Conservation (phyloP, 2,797 vertebrate species). For the Xerus rutilus region DNA sequence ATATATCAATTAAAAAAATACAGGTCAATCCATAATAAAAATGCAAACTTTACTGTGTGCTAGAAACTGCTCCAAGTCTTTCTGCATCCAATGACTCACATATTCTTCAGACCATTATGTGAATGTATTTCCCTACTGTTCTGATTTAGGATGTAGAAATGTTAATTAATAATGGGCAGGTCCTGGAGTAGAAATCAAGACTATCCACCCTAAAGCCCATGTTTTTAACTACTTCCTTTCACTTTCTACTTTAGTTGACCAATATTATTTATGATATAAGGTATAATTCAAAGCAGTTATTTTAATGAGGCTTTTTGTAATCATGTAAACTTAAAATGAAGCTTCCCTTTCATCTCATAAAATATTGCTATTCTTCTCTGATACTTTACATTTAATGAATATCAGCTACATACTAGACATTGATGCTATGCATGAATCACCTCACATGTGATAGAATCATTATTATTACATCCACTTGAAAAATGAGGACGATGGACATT, state of each 20-base stretch:
- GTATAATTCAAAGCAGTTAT: background rate
- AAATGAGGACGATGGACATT: background rate
- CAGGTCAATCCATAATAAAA: slow-evolving; percentile 1
- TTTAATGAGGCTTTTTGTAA: background rate
- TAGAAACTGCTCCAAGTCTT: background rate
- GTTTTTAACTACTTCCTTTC: background rate
- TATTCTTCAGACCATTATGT: background rate
- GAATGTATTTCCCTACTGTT: too few relatives aligned
- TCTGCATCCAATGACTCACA: background rate
- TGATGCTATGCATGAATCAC: background rate
- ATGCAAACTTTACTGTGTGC: background rate
- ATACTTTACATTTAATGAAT: background rate
- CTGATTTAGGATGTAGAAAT: background rate
- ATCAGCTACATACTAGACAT: background rate
- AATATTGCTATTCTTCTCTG: background rate
- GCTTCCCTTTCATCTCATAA: background rate
- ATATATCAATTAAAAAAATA: background rate
- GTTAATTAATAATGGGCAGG: background rate
- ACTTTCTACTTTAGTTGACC: background rate
- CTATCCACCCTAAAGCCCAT: background rate
- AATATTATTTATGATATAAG: background rate
- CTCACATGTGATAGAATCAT: background rate
- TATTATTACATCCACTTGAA: background rate
- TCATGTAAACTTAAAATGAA: background rate
- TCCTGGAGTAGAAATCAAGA: background rate